A percentile compares a stretch with the other conserved stretches of the same genome.
phyloP scores from a whole-genome alignment of 1,140 invertebrate species.

The Apolygus lucorum region DNA sequence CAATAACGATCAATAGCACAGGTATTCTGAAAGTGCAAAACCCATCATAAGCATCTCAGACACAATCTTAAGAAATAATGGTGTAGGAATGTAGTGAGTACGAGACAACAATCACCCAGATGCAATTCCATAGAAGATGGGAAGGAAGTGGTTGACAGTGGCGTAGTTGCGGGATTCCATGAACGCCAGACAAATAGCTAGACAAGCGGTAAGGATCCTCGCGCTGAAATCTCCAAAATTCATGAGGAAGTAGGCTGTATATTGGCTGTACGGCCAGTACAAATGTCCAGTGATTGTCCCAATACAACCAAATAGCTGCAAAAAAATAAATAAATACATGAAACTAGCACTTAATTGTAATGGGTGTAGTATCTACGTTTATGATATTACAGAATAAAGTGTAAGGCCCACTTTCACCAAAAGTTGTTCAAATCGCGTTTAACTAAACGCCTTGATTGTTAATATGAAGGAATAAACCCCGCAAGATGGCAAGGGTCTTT shows the following conservation, averaged over 20 bases:
- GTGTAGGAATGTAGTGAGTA: too few species aligned
- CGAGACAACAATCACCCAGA: too few species aligned
- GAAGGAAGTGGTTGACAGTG: constrained; percentile 64
- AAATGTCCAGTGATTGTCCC: constrained; percentile 51
- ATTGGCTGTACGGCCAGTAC: constrained; percentile 45
- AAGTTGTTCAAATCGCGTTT: too few species aligned
- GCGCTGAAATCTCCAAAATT: constrained; percentile 65
- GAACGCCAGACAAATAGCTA: constrained; percentile 70
- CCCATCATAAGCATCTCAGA: too few species aligned
- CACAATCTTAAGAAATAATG: too few species aligned
- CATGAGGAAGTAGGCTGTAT: constrained; percentile 56
- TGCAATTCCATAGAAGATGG: constrained; percentile 59
- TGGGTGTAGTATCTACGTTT: too few species aligned
- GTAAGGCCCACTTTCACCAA: too few species aligned
- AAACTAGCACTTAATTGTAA: too few species aligned
- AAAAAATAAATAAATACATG: background rate
- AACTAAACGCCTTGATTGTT: too few species aligned
- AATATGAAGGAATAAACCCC: too few species aligned
- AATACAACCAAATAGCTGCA: constrained; percentile 42
- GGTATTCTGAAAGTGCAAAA: constrained; percentile 44
- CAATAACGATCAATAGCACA: constrained; percentile 44
- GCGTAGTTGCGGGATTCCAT: constrained; percentile 71
- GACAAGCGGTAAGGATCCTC: constrained; percentile 70
- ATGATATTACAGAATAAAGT: too few species aligned
- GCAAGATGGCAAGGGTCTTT: too few species aligned